Conservation (phyloP, 2,888 invertebrate genomes). For the Troilus luridus region DNA sequence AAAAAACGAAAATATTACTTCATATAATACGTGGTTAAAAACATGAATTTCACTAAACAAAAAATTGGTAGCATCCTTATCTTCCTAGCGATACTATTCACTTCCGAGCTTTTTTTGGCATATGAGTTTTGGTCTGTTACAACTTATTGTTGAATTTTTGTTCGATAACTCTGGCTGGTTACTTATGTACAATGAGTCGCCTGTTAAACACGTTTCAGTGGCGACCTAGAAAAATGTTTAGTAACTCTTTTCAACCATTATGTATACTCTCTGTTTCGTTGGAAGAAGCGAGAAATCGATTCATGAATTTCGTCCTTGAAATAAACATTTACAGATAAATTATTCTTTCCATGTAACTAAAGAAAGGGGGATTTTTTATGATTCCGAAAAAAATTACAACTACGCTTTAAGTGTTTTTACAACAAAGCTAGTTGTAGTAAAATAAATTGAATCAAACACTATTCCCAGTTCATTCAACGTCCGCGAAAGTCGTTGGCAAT, state of each 20-base stretch:
- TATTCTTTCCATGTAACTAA: too few relatives aligned
- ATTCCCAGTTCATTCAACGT: constrained; percentile 1
- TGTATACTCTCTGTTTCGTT: background rate
- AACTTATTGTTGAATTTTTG: background rate
- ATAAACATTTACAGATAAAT: background rate
- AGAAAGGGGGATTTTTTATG: too few relatives aligned
- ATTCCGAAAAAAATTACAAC: too few relatives aligned
- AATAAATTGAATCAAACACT: background rate
- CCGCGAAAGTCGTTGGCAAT: constrained; percentile 5
- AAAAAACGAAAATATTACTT: too few relatives aligned
- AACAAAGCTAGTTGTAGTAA: too few relatives aligned
- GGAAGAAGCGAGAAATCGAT: background rate
- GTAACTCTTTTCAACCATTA: background rate
- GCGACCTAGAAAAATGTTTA: background rate
- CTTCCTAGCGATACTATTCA: too few relatives aligned
- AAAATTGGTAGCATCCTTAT: too few relatives aligned
- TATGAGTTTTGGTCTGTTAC: background rate
- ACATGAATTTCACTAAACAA: too few relatives aligned
- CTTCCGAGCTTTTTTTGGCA: too few relatives aligned
- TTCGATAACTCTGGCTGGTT: background rate
- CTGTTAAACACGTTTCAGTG: background rate
- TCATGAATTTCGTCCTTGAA: background rate
- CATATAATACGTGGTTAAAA: too few relatives aligned
- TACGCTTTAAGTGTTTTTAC: too few relatives aligned
- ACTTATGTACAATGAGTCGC: background rate